Base-by-base conservation (phyloP, 2,888 invertebrate species). In the Nebria brevicollis region DNA sequence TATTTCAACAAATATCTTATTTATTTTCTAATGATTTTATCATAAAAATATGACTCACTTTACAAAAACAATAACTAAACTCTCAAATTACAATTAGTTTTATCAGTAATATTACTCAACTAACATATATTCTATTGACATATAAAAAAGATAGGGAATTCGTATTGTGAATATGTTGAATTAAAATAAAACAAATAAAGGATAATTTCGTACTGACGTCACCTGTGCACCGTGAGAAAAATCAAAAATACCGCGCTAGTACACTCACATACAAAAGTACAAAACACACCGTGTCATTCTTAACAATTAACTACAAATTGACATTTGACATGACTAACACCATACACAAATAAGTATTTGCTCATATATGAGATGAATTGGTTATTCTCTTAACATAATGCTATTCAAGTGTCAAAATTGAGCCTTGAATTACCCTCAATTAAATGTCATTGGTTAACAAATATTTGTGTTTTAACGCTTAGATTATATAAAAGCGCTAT, bases 161-260 rank as follows among this genome's bases (percentile, higher is more conserved):
- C 54, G 8, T 54, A 54, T 34, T 34, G 34, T 8, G 4, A 54
- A 54, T 54, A 54, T 54, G 54, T 13, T 11, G 54, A 8, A 54
- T 54, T 6, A 54, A 54, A 54, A 1, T 54, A 54, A 54, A 54
- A 54, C 1, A 3, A 54, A 54, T 54, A 5, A 54, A 54, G 2
- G 11, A 11, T 54, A 54, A 54, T 54, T 11, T 54, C 54, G 13
- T 54, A 79, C 72, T 80, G 80, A 80, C 80, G 80, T 80, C 80
- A 80, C 80, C 80, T 80, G 80, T 34, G 41, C 64, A 80, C 80
- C 75, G 72, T 80, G 80, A 80, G 80, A 75, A 80, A 80, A 80
- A 80, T 75, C 80, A 75, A 80, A 80, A 80, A 75, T 75, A 80
- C 80, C 80, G 80, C 80, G 80, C 80, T 54, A 70, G 75, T 80